Conservation (phyloP, 2,888 invertebrate species). For the Epistrophe eligans region DNA sequence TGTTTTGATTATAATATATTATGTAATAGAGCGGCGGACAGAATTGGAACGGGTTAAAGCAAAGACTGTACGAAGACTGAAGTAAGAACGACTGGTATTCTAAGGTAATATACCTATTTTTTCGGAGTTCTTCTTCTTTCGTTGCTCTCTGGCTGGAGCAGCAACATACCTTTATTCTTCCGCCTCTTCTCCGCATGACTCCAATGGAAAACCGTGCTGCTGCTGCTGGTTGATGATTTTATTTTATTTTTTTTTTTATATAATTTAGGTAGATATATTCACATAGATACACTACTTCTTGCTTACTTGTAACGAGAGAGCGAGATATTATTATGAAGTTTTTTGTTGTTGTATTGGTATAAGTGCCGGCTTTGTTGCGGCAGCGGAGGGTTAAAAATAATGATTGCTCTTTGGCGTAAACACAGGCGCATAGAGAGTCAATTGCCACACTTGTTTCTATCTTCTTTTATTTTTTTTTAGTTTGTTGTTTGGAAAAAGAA, state of each 20-base stretch:
- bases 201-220: slow-evolving; percentile 12
- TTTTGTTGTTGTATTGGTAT: slow-evolving; percentile 35
- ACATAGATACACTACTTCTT: slow-evolving; percentile 33
- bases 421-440: slow-evolving; percentile 71
- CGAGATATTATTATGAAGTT: slow-evolving; percentile 38
- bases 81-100: slow-evolving; percentile 84
- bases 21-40: slow-evolving; percentile 83
- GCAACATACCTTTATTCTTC: slow-evolving; percentile 71
- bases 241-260: slow-evolving; percentile 25
- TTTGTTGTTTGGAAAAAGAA: slow-evolving; percentile 15
- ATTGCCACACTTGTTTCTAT: slow-evolving; percentile 53
- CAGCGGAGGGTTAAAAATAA: slow-evolving; percentile 31
- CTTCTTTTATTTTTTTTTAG: slow-evolving; percentile 2
- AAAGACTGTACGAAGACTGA: slow-evolving; percentile 85
- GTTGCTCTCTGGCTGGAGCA: slow-evolving; percentile 64
- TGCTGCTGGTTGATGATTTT: slow-evolving; percentile 2
- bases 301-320: slow-evolving; percentile 44
- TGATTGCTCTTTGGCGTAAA: slow-evolving; percentile 69
- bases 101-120: slow-evolving; percentile 84
- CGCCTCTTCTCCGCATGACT: slow-evolving; percentile 52
- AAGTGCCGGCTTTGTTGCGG: slow-evolving; percentile 46
- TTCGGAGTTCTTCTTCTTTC: slow-evolving; percentile 81
- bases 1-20: slow-evolving; percentile 79
- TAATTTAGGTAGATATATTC: slow-evolving; percentile 22
- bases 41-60: slow-evolving; percentile 85